Percentiles rank a stretch among this genome's conserved stretches.
These are phyloP conservation scores for Anaspis maculata DNA, from an alignment of 2,888 invertebrate genomes.

Conservation along the genomic window DNA sequence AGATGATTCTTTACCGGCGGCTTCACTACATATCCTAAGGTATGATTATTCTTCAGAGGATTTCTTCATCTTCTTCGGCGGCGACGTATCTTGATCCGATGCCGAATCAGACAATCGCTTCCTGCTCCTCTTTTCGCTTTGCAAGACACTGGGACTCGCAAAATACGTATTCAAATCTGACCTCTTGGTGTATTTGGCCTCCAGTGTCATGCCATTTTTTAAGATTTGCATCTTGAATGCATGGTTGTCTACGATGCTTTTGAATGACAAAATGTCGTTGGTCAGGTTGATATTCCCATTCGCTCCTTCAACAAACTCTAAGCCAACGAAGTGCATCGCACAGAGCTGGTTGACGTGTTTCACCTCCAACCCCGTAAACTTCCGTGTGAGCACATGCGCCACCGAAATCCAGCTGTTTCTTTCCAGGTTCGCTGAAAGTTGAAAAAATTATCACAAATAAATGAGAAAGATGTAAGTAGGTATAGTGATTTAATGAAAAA, in stretches of 20 bases:
- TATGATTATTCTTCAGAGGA: too few species aligned
- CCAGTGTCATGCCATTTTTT: conserved; percentile 69
- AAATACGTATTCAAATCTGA: conserved; percentile 69
- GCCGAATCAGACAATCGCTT: conserved; percentile 27
- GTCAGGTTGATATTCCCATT: conserved; percentile 90
- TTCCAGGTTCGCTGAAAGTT: conserved; percentile 65
- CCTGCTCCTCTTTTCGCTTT: conserved; percentile 58
- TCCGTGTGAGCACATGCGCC: conserved; percentile 93
- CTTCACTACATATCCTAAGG: too few species aligned
- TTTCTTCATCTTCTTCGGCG: conserved; percentile 31
- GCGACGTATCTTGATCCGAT: background rate
- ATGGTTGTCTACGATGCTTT: conserved; percentile 74
- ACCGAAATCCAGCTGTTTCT: conserved; percentile 83
- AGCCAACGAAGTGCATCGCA: conserved; percentile 97
- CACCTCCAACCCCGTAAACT: conserved; percentile 53
- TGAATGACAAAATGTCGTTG: conserved; percentile 84
- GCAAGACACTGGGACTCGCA: conserved; percentile 58
- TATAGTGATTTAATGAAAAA: too few species aligned
- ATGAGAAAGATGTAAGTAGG: too few species aligned
- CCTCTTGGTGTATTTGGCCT: conserved; percentile 81
- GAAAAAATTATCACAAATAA: too few species aligned
- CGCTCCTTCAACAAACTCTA: conserved; percentile 82
- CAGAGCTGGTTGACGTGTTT: conserved; percentile 51
- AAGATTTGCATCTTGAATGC: conserved; percentile 62
- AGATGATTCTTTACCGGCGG: too few species aligned